Base-by-base conservation (phyloP, 2,113 vertebrate species). In the Ovis canadensis region DNA sequence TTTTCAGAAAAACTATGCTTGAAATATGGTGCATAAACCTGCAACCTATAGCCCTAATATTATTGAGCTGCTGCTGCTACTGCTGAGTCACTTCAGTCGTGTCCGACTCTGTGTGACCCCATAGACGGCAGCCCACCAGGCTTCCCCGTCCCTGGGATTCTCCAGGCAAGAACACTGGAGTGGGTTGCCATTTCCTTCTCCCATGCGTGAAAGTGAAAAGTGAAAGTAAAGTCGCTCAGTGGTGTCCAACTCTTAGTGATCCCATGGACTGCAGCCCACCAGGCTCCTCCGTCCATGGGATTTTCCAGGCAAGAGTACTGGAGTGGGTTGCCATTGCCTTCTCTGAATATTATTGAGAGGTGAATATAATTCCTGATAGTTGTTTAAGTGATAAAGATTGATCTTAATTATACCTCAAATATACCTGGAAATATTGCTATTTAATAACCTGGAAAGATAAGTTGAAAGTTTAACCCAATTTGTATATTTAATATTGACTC, bases 1-100 rank as follows among this genome's bases (percentile, higher is more conserved):
- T 85, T 97, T 96, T 95, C 59, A 96, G 48, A 62, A 95, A 91
- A 40, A 80, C 15, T 52, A 0, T 48, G 10, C 12, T 89, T 96
- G 55, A 93, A 78, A 62, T 88, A 91, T 62, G 21, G 13, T 59
- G 52, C 33, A 60, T 60, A 91, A 36, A 82, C 50, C n/a, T 81
- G 17, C n/a, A 62, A 27, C 31, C 8, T 21, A 78, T 1, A 77
- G 15, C 11, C 6, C 10, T 25, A 80, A 59, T 88, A 40, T 74
- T 95, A 36, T 31, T 81, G 9, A 57, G 40, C 60, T 33, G 29
- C 29, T 62, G 10, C 57, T 27, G 57, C 25, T 59, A 0, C 60
- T 62, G 60, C 60, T 33, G 7, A 62, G 29, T 62, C 0, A 1
- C 29, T 62, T 62, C 29, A 33, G 60, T 33, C 1, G 0, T 33